phyloP scores from a whole-genome alignment of 2,113 vertebrate species.

The Erythrocercus mccallii region DNA sequence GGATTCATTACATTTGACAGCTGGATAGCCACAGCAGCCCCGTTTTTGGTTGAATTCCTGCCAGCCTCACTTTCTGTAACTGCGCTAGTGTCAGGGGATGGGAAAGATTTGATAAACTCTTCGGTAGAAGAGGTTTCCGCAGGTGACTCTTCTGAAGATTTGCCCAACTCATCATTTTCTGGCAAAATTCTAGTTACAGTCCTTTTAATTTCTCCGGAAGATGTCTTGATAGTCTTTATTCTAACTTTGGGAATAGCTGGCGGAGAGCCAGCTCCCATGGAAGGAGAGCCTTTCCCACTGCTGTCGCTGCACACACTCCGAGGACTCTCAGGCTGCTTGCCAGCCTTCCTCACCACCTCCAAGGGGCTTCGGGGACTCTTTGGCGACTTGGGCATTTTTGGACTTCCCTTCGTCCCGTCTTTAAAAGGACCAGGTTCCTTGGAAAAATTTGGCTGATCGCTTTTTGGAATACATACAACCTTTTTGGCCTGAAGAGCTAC shows the following conservation, averaged over 20 bases:
- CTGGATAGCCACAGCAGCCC: not conserved
- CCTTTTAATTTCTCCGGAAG: slow-evolving; percentile 91
- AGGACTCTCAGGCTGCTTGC: slow-evolving; percentile 89
- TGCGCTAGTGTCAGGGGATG: slow-evolving; percentile 57
- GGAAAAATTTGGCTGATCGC: slow-evolving; percentile 66
- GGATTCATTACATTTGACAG: slow-evolving; percentile 34
- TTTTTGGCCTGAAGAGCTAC: slow-evolving; percentile 89
- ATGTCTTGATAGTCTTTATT: slow-evolving; percentile 97
- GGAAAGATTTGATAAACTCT: slow-evolving; percentile 70
- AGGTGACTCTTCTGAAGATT: slow-evolving; percentile 82
- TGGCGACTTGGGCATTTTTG: slow-evolving; percentile 89
- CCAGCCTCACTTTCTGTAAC: slow-evolving; percentile 42
- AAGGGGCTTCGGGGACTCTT: slow-evolving; percentile 90
- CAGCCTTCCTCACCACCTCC: slow-evolving; percentile 81
- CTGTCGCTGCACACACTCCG: slow-evolving; percentile 90
- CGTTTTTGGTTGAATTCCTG: slow-evolving; percentile 17
- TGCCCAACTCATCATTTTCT: slow-evolving; percentile 85
- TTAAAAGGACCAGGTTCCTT: slow-evolving; percentile 75
- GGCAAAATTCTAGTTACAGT: slow-evolving; percentile 91
- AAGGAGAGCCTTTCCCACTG: slow-evolving; percentile 88
- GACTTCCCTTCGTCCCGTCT: slow-evolving; percentile 80
- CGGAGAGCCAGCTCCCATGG: slow-evolving; percentile 83
- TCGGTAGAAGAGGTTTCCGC: slow-evolving; percentile 73
- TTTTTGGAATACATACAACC: slow-evolving; percentile 74
- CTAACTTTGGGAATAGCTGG: slow-evolving; percentile 94